Conservation (phyloP, 2,888 invertebrate species). For the Campaea margaritaria region DNA sequence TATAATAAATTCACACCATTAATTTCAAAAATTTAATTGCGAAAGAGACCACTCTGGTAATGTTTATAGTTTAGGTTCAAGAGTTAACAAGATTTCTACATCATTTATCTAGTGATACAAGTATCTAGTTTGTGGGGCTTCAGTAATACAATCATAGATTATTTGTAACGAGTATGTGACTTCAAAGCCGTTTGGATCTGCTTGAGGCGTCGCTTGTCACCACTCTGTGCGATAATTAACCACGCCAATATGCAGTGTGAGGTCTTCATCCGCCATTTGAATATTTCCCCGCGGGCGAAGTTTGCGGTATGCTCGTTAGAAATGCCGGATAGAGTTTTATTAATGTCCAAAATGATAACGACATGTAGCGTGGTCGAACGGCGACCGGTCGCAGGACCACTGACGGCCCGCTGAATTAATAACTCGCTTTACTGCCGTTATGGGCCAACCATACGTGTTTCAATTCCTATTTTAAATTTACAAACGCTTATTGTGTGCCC, state of each 20-base stretch:
- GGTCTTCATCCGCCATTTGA: constrained; percentile 58
- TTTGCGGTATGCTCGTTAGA: constrained; percentile 65
- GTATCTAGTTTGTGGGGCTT: neutral
- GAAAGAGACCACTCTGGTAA: no score
- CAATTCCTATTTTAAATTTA: constrained; percentile 66
- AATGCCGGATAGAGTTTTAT: constrained; percentile 70
- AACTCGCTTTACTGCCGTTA: constrained; percentile 60
- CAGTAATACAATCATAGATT: neutral
- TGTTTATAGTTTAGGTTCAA: no score
- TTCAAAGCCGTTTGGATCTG: neutral
- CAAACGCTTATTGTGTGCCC: constrained; percentile 51
- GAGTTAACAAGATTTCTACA: no score
- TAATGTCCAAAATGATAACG: constrained; percentile 77
- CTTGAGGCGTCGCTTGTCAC: neutral
- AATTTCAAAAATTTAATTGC: neutral
- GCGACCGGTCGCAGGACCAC: constrained; percentile 57
- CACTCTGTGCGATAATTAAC: constrained; percentile 57
- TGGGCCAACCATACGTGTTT: constrained; percentile 60
- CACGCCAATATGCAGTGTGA: constrained; percentile 61
- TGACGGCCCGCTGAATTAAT: constrained; percentile 70
- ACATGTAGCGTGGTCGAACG: constrained; percentile 59
- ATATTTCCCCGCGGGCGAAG: constrained; percentile 66
- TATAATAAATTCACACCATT: neutral
- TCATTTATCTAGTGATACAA: neutral
- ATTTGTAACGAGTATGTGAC: neutral